These are phyloP conservation scores for Carcharodon carcharias DNA, from an alignment of 2,797 vertebrate species.

Conservation along the genomic window DNA sequence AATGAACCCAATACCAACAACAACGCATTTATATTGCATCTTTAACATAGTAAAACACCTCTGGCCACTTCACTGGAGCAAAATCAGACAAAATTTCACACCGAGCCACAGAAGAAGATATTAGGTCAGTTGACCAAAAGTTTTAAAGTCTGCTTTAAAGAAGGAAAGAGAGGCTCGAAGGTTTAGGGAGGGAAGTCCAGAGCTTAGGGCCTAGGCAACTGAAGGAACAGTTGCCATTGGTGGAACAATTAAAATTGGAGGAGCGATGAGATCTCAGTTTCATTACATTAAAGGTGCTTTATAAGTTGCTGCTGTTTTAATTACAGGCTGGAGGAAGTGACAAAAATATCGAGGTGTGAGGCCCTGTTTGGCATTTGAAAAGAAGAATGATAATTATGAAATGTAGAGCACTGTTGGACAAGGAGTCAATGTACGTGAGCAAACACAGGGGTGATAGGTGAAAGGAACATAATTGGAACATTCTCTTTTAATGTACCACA, in stretches of 20 bases:
- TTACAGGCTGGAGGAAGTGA: neutral
- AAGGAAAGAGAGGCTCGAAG: neutral
- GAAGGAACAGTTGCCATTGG: neutral
- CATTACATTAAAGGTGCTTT: too few relatives aligned
- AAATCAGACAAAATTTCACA: neutral
- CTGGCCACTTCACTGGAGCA: neutral
- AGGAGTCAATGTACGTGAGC: neutral
- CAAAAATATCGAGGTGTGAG: neutral
- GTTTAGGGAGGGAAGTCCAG: neutral
- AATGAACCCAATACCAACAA: neutral
- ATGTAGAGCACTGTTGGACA: neutral
- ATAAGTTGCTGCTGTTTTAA: too few relatives aligned
- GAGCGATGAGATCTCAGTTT: too few relatives aligned
- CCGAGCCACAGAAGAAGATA: neutral
- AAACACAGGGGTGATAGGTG: neutral
- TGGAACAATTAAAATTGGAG: neutral
- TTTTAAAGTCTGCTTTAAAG: neutral
- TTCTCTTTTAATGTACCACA: neutral
- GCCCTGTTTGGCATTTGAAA: too few relatives aligned
- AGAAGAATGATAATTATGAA: neutral
- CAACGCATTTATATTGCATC: neutral
- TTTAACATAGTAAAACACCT: too few relatives aligned
- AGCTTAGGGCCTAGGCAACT: neutral
- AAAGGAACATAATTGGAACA: neutral
- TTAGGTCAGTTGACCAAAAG: neutral